Conservation (phyloP, 35 echinoderm and acorn worm species). For the Heliocidaris erythrogramma region DNA sequence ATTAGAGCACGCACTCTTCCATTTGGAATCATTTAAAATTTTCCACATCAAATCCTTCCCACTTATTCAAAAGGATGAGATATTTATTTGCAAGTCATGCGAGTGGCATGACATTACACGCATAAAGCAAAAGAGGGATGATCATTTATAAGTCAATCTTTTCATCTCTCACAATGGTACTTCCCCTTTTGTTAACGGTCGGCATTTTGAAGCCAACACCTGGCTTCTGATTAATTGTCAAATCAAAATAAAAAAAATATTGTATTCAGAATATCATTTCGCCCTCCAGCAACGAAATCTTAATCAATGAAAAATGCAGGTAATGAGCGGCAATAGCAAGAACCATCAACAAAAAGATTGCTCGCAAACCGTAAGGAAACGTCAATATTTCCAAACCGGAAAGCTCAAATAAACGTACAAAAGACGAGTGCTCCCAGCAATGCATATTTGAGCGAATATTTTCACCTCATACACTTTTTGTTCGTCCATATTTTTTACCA, state of each 20-base stretch:
- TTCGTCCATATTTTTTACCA: neutral
- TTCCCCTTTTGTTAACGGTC: neutral
- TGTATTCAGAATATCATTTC: neutral
- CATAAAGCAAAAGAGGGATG: neutral
- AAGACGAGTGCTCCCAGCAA: neutral
- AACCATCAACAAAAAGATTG: neutral
- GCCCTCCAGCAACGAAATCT: neutral
- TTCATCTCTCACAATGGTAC: neutral
- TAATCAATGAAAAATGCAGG: neutral
- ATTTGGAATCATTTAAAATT: neutral
- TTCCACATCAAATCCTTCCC: neutral
- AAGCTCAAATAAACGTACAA: neutral
- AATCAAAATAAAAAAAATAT: constrained; percentile 6
- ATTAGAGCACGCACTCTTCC: neutral
- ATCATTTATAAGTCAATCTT: neutral
- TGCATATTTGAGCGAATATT: neutral
- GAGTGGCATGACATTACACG: neutral
- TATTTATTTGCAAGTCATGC: neutral
- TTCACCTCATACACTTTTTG: constrained; percentile 2
- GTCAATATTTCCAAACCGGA: constrained; percentile 2
- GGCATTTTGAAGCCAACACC: constrained; percentile 9
- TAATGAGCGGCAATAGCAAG: neutral
- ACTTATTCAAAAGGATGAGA: neutral
- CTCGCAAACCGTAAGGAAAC: neutral
- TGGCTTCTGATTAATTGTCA: constrained; percentile 10